phyloP scores from a whole-genome alignment of 2,797 vertebrate genomes.

The Stomatorhinus walkeri region DNA sequence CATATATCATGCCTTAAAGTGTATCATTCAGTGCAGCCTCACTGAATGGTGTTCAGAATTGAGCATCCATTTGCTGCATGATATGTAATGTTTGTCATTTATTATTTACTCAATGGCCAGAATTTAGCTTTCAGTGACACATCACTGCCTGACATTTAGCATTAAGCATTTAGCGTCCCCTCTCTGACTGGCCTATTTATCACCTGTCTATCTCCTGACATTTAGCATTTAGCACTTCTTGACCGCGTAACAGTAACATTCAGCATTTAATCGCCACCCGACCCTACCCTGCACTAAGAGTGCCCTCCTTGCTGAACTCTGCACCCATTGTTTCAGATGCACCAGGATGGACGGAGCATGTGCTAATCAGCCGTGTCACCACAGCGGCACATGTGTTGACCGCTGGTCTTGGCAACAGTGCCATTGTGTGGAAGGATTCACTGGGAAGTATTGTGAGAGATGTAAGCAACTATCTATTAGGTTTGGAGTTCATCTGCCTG shows the following conservation, averaged over 20 bases:
- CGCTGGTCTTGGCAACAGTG: conserved; percentile 97
- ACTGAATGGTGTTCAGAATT: not conserved
- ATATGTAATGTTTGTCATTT: not conserved
- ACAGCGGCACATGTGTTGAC: conserved; percentile 84
- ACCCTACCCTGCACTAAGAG: not conserved
- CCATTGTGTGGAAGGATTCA: conserved; percentile 81
- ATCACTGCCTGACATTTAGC: not conserved
- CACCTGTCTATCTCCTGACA: not conserved
- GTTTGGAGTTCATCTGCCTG: not conserved
- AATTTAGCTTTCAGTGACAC: not conserved
- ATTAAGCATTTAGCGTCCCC: not conserved
- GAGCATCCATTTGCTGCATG: not conserved
- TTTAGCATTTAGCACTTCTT: not conserved
- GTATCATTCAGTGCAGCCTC: not conserved
- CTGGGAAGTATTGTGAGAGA: conserved; percentile 88
- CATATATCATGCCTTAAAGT: not conserved
- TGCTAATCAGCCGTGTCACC: conserved; percentile 73
- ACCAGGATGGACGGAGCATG: conserved; percentile 87
- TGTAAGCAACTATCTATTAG: conserved; percentile 57
- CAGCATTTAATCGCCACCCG: not conserved
- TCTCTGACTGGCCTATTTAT: not conserved
- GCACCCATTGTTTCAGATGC: conserved; percentile 61
- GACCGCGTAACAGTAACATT: not conserved
- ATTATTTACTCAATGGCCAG: not conserved
- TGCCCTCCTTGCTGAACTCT: not conserved